Evolutionary conservation across 2,888 invertebrate genomes (phyloP).

Genomic region (Ceriagrion tenellum): DNA sequence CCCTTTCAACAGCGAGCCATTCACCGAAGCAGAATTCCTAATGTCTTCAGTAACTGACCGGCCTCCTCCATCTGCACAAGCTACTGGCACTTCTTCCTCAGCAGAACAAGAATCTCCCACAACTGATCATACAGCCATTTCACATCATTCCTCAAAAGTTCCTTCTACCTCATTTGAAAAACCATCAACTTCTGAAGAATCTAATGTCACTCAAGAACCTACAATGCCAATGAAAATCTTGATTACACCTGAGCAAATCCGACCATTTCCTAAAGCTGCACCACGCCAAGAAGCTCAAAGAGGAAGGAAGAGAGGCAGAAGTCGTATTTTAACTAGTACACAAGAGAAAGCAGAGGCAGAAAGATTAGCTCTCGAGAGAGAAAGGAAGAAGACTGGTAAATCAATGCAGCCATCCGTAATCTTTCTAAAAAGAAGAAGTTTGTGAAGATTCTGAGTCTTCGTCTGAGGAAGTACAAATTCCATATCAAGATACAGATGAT

Average conservation of each 20-base stretch:
- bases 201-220: not conserved
- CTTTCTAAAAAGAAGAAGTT: not conserved
- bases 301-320: constrained; percentile 28
- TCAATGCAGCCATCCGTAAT: not conserved
- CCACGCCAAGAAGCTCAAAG: constrained; percentile 20
- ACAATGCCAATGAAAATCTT: not conserved
- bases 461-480: not conserved
- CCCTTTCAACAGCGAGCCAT: constrained; percentile 68
- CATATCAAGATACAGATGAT: not conserved
- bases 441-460: constrained; percentile 10
- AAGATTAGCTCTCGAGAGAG: not conserved
- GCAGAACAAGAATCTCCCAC: not conserved
- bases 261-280: constrained; percentile 53
- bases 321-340: not conserved
- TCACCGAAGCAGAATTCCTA: constrained; percentile 69
- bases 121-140: too few relatives aligned
- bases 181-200: not conserved
- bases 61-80: constrained; percentile 33
- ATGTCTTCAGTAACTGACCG: constrained; percentile 69
- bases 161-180: too few relatives aligned
- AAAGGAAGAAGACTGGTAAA: not conserved
- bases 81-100: not conserved
- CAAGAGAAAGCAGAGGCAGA: constrained; percentile 8
- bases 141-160: not conserved
- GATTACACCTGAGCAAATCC: not conserved